These are phyloP conservation scores for Phrynocephalus guinanensis DNA, from an alignment of 2,797 vertebrate genomes.

Conservation along the genomic window DNA sequence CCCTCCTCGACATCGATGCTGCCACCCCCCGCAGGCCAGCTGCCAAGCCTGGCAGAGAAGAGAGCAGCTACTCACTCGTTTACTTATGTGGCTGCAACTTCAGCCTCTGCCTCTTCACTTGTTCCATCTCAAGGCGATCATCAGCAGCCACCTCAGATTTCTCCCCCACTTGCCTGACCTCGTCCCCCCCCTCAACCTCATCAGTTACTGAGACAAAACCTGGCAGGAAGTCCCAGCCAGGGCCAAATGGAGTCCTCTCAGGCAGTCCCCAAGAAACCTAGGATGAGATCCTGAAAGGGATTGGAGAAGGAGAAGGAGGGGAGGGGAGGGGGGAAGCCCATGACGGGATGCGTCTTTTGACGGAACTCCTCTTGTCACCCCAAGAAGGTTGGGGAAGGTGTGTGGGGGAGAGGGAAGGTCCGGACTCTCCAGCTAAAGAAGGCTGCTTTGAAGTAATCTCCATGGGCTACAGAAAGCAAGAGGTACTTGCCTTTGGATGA, in stretches of 20 bases:
- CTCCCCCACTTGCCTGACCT: not conserved
- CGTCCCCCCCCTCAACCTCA: not conserved
- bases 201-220: not conserved
- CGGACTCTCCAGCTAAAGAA: not conserved
- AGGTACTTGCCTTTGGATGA: constrained; percentile 81
- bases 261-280: not conserved
- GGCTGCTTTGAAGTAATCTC: not conserved
- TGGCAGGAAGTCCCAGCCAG: constrained; percentile 11
- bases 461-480: constrained; percentile 54
- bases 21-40: too few species aligned
- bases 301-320: not conserved
- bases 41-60: too few species aligned
- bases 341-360: not conserved
- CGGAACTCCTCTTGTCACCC: not conserved
- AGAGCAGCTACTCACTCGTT: not conserved
- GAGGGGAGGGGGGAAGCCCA: too few species aligned
- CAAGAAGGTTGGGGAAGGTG: not conserved
- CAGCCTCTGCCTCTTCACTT: not conserved
- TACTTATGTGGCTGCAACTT: not conserved
- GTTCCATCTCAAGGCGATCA: not conserved
- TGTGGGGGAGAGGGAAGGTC: not conserved
- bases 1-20: too few species aligned
- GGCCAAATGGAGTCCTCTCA: not conserved
- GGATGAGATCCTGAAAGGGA: not conserved
- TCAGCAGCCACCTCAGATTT: not conserved